Percentiles rank a stretch among this genome's conserved stretches.
phyloP scores from a whole-genome alignment of 2,113 vertebrate species.

The Oreochromis tanganicae region DNA sequence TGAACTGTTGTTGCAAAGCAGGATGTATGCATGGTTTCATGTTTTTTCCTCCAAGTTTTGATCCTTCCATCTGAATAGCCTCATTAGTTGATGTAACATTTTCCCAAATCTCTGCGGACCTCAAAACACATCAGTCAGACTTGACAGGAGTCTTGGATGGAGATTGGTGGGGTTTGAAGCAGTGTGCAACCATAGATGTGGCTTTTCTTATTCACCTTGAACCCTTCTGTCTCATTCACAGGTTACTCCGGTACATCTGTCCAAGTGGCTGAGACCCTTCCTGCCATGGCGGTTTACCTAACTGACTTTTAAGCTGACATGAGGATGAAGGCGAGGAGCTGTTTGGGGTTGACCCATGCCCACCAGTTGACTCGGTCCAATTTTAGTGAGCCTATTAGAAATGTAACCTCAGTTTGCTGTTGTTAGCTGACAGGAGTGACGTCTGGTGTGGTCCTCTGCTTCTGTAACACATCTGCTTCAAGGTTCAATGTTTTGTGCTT shows the following conservation, averaged over 20 bases:
- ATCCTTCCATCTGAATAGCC: background rate
- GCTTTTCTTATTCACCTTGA: background rate
- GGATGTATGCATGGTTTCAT: background rate
- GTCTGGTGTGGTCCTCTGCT: background rate
- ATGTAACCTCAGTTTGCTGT: background rate
- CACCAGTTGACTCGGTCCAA: background rate
- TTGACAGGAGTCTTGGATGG: background rate
- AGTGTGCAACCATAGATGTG: background rate
- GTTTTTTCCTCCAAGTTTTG: background rate
- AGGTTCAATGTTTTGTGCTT: background rate
- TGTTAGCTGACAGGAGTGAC: background rate
- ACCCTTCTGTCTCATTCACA: background rate
- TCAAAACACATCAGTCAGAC: constrained; percentile 2
- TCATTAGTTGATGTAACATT: background rate
- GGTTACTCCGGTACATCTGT: constrained; percentile 20
- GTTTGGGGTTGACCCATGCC: constrained; percentile 49
- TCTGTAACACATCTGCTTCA: background rate
- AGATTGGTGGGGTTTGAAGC: background rate
- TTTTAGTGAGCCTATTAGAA: background rate
- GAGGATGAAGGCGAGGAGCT: constrained; percentile 36
- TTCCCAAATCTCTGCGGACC: background rate
- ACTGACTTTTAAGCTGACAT: constrained; percentile 63
- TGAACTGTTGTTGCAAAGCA: background rate
- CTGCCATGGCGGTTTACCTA: constrained; percentile 9
- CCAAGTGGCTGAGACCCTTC: constrained; percentile 4